phyloP scores from a whole-genome alignment of 2,797 vertebrate species.

The Sebastes oblongus region DNA sequence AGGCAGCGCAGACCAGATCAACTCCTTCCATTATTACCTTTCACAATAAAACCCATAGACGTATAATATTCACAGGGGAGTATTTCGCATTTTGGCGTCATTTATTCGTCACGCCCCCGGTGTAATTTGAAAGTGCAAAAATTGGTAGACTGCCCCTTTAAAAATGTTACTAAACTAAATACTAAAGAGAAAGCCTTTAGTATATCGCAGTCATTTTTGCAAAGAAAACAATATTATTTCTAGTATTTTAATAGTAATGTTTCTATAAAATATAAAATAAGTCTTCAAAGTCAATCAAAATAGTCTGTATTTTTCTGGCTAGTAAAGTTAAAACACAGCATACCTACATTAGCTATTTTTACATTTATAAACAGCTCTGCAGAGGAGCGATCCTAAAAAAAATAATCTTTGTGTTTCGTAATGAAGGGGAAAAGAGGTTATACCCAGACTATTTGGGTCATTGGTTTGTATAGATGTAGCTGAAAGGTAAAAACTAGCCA shows the following conservation, averaged over 20 bases:
- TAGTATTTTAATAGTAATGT: not conserved
- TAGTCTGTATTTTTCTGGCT: not conserved
- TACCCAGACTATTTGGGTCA: constrained; percentile 8
- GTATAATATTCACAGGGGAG: no score
- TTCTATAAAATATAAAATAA: not conserved
- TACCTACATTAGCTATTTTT: not conserved
- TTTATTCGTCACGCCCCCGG: not conserved
- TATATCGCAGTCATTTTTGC: not conserved
- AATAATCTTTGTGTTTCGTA: not conserved
- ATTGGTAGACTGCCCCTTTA: not conserved
- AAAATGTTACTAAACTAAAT: not conserved
- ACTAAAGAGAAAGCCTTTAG: no score
- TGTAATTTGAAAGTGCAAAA: not conserved
- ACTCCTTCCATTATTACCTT: no score
- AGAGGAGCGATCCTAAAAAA: not conserved
- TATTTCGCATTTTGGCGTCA: no score
- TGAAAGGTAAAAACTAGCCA: constrained; percentile 38
- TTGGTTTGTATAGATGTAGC: constrained; percentile 15
- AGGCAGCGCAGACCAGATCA: no score
- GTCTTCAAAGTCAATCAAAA: not conserved
- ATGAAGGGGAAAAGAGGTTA: constrained; percentile 8
- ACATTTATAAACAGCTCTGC: not conserved
- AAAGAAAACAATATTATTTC: not conserved
- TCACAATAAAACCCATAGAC: no score
- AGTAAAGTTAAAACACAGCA: not conserved